These are phyloP conservation scores for Zenarchopterus dispar DNA, from an alignment of 2,797 vertebrate genomes.

Conservation along the genomic window DNA sequence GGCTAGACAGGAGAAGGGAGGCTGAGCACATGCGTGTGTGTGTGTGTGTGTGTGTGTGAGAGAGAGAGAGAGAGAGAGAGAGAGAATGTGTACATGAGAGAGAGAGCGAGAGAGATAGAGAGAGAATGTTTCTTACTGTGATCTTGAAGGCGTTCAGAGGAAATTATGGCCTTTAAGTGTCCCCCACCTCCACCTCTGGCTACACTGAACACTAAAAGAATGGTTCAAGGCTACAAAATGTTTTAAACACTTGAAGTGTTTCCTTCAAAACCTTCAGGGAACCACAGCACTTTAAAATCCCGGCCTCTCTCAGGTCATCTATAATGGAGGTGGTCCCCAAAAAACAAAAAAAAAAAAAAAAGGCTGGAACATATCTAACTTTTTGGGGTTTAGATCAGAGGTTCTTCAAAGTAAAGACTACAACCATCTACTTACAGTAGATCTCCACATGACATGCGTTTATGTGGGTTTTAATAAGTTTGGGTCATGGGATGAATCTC, in stretches of 20 bases:
- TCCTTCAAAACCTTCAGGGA: constrained; percentile 56
- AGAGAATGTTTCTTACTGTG: constrained; percentile 28
- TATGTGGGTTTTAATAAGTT: constrained; percentile 49
- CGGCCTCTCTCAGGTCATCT: constrained; percentile 47
- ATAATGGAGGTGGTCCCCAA: constrained; percentile 37
- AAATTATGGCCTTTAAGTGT: constrained; percentile 72
- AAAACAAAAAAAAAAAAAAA: constrained; percentile 16
- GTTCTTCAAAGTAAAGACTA: constrained; percentile 41
- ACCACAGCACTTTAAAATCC: constrained; percentile 53
- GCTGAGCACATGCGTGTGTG: constrained; percentile 20
- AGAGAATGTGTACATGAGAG: too few species aligned
- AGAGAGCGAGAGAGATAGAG: background rate
- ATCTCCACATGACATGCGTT: constrained; percentile 44
- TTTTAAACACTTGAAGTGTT: constrained; percentile 64
- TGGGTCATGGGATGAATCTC: constrained; percentile 51
- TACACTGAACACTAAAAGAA: constrained; percentile 48
- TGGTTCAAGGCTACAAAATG: constrained; percentile 54
- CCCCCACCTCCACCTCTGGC: constrained; percentile 70
- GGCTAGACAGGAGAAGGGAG: constrained; percentile 43
- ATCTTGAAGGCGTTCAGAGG: constrained; percentile 50
- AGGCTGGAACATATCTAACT: constrained; percentile 46
- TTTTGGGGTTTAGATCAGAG: constrained; percentile 41
- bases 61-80: too few species aligned
- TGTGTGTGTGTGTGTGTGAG: constrained; percentile 13
- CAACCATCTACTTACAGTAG: constrained; percentile 31